Conservation (phyloP, 92 coral and sea anemone genomes). For the Galaxea fascicularis region DNA sequence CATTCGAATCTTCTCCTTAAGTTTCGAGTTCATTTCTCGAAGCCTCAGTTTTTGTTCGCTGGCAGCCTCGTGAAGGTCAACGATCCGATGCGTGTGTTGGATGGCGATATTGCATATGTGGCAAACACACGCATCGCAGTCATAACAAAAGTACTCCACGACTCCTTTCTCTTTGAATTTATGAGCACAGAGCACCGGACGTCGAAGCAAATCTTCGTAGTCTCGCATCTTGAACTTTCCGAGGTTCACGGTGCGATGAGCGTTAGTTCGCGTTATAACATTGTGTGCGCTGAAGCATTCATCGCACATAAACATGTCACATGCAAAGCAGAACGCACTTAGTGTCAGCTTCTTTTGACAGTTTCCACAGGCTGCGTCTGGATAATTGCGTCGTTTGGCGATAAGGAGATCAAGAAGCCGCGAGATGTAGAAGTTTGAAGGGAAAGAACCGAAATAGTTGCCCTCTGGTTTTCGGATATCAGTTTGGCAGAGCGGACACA, state of each 20-base stretch:
- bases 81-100: conserved; percentile 88
- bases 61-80: conserved; percentile 88
- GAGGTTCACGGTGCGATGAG: conserved; percentile 74
- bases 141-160: conserved; percentile 89
- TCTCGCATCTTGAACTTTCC: conserved; percentile 85
- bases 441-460: conserved; percentile 76
- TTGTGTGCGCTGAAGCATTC: conserved; percentile 89
- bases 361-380: conserved; percentile 84
- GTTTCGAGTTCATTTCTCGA: conserved; percentile 68
- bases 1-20: conserved; percentile 71
- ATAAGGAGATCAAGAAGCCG: conserved; percentile 83
- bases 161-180: conserved; percentile 89
- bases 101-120: conserved; percentile 92
- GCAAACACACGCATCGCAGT: conserved; percentile 89
- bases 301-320: conserved; percentile 90
- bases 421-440: conserved; percentile 75
- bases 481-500: conserved; percentile 82
- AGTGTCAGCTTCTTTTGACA: conserved; percentile 78
- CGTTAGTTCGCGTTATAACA: conserved; percentile 77
- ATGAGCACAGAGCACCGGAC: conserved; percentile 83
- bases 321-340: conserved; percentile 84
- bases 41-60: conserved; percentile 84
- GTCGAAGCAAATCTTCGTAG: conserved; percentile 78
- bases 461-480: conserved; percentile 90
- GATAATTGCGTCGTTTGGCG: conserved; percentile 80